Evolutionary conservation across 2,888 invertebrate genomes (phyloP).

Genomic region (Eurois occulta): DNA sequence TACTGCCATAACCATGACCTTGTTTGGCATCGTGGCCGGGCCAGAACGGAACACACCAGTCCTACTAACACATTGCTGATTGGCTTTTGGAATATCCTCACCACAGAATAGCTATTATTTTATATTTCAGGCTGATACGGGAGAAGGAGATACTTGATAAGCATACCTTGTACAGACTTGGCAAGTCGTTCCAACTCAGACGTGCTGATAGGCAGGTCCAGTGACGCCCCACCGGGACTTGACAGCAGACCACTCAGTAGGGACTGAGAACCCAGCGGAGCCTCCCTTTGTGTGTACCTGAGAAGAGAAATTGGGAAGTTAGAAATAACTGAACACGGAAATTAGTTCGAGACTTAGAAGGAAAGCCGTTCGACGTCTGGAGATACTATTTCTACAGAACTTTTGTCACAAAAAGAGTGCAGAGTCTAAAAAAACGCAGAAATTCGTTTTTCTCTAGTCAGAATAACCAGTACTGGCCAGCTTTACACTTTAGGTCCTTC

Average conservation of each 20-base stretch:
- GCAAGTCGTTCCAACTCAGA: conserved; percentile 85
- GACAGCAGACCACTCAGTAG: conserved; percentile 79
- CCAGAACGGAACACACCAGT: too few species aligned
- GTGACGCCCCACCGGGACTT: conserved; percentile 81
- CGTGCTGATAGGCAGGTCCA: conserved; percentile 85
- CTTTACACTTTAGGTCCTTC: background rate
- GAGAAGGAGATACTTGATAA: background rate
- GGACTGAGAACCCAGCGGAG: conserved; percentile 70
- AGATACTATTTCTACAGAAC: background rate
- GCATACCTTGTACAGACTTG: conserved; percentile 84
- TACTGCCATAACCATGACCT: too few species aligned
- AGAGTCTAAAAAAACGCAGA: too few species aligned
- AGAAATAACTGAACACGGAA: background rate
- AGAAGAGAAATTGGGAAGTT: background rate
- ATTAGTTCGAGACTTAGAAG: background rate
- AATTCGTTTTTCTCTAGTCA: background rate
- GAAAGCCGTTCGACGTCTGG: background rate
- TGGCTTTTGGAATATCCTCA: background rate
- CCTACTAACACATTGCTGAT: background rate
- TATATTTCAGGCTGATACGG: background rate
- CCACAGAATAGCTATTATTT: background rate
- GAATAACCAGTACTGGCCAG: background rate
- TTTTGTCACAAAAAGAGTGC: too few species aligned
- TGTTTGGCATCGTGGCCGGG: too few species aligned
- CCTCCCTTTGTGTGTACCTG: conserved; percentile 73